These are phyloP conservation scores for Arbacia lixula DNA, from an alignment of 53 echinoderm and acorn worm genomes.

Conservation along the genomic window DNA sequence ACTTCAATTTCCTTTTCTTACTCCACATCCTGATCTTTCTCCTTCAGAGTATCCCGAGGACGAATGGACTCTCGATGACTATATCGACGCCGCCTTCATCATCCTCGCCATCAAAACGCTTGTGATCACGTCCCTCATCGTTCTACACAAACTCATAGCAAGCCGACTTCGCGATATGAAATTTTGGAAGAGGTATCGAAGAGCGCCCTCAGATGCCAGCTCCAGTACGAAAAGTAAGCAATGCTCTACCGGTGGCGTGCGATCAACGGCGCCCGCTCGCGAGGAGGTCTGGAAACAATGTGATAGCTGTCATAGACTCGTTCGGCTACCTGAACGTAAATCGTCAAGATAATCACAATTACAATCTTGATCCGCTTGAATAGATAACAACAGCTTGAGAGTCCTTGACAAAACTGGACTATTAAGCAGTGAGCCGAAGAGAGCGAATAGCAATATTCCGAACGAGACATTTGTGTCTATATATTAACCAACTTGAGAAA, in stretches of 20 bases:
- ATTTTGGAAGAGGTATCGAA: too few species aligned
- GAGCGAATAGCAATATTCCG: too few species aligned
- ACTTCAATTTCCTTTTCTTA: too few species aligned
- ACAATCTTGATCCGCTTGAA: too few species aligned
- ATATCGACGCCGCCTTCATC: neutral
- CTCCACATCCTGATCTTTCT: neutral
- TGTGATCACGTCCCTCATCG: neutral
- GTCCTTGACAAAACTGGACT: too few species aligned
- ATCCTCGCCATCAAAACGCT: neutral
- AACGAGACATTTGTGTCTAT: too few species aligned
- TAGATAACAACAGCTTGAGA: too few species aligned
- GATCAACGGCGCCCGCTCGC: neutral
- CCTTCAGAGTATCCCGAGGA: constrained; percentile 10
- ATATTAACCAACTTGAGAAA: too few species aligned
- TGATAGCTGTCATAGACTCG: constrained; percentile 11
- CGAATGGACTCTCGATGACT: constrained; percentile 1
- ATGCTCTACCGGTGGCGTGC: neutral
- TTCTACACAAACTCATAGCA: neutral
- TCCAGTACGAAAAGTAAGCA: neutral
- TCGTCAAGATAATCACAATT: too few species aligned
- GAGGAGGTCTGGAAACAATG: constrained; percentile 19
- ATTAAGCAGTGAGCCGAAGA: too few species aligned
- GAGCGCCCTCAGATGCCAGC: too few species aligned
- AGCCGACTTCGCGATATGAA: neutral
- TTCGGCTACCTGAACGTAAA: neutral